Conservation (phyloP, 2,113 vertebrate genomes). For the Chamaetylas fuelleborni region DNA sequence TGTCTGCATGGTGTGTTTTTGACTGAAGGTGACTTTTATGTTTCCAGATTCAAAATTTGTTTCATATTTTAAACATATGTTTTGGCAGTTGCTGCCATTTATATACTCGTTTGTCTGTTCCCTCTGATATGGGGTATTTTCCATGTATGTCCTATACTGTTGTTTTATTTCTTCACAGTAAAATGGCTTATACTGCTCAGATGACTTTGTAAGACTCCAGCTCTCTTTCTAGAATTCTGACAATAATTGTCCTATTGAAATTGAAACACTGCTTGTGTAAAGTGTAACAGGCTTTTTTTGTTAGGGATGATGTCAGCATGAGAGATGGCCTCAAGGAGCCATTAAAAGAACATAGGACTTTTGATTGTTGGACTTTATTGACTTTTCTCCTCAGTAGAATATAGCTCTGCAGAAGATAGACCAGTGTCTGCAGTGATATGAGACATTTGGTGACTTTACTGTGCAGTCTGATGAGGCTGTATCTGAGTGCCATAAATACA, state of each 20-base stretch:
- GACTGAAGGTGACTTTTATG: neutral
- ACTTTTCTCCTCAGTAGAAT: slow-evolving; percentile 65
- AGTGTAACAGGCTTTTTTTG: slow-evolving; percentile 69
- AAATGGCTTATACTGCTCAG: neutral
- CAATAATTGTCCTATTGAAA: slow-evolving; percentile 53
- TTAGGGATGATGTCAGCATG: slow-evolving; percentile 69
- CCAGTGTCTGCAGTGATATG: slow-evolving; percentile 51
- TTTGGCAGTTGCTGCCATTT: slow-evolving; percentile 22
- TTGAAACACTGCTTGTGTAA: slow-evolving; percentile 14
- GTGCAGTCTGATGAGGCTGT: neutral
- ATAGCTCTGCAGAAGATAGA: slow-evolving; percentile 45
- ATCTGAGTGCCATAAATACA: neutral
- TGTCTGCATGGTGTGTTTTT: neutral
- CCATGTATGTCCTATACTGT: slow-evolving; percentile 8
- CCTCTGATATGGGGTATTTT: slow-evolving; percentile 22
- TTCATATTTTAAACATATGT: neutral
- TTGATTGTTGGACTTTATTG: slow-evolving; percentile 45
- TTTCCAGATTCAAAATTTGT: slow-evolving; percentile 39
- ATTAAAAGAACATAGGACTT: slow-evolving; percentile 73
- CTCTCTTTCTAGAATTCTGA: slow-evolving; percentile 37
- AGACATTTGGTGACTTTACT: slow-evolving; percentile 47
- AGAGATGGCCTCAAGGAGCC: slow-evolving; percentile 70
- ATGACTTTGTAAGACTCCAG: slow-evolving; percentile 39
- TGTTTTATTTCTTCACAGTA: slow-evolving; percentile 30
- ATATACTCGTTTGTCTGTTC: slow-evolving; percentile 7